Evolutionary conservation across 30 jellyfish, hydroid and myxozoan genomes (phyloP).

Genomic region (Turritopsis rubra): DNA sequence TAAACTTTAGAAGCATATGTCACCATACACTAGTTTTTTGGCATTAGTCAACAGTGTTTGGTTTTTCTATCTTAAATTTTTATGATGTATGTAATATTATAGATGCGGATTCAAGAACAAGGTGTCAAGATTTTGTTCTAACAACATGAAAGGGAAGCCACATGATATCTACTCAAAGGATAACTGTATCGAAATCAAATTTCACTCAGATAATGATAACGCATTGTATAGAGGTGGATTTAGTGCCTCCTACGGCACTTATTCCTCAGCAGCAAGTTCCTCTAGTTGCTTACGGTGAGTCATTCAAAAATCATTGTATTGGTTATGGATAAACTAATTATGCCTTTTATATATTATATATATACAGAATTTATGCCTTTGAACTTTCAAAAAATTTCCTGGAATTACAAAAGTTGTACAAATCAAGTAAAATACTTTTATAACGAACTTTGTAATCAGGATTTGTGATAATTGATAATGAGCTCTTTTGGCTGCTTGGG

Average conservation of each 20-base stretch:
- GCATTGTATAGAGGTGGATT: neutral
- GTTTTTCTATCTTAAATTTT: neutral
- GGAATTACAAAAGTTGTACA: no score
- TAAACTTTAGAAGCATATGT: no score
- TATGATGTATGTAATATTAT: neutral
- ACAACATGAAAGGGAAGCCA: constrained; percentile 49
- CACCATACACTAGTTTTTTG: no score
- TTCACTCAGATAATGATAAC: constrained; percentile 9
- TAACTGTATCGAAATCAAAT: constrained; percentile 38
- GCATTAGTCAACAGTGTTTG: neutral
- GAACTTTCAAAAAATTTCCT: no score
- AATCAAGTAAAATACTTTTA: no score
- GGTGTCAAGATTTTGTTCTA: constrained; percentile 46
- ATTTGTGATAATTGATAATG: no score
- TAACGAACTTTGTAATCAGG: no score
- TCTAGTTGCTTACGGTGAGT: constrained; percentile 6
- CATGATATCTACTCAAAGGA: constrained; percentile 64
- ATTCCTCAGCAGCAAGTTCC: neutral
- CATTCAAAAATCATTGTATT: no score
- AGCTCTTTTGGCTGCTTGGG: no score
- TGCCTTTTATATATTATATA: no score
- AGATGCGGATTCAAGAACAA: constrained; percentile 11
- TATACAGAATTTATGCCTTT: no score
- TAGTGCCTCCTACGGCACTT: constrained; percentile 2
- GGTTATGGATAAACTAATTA: no score